Evolutionary conservation across 1,140 invertebrate genomes (phyloP).

Genomic region (Cyclina sinensis): DNA sequence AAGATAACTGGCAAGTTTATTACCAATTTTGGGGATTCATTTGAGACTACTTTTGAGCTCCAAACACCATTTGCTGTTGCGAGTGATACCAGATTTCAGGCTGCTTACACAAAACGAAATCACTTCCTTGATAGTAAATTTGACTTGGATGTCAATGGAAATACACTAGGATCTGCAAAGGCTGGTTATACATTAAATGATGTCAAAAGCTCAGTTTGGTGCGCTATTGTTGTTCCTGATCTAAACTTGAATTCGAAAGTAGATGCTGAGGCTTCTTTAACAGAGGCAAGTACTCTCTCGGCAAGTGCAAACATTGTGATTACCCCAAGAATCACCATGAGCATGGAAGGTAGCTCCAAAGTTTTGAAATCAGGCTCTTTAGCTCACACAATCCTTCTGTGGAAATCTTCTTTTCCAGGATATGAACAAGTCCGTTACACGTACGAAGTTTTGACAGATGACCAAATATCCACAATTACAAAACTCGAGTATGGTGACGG

Average conservation of each 20-base stretch:
- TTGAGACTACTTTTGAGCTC: conserved; percentile 19
- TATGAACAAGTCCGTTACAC: conserved; percentile 45
- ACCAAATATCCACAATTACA: conserved; percentile 15
- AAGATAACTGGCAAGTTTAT: conserved; percentile 1
- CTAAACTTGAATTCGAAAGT: background rate
- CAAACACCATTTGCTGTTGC: conserved; percentile 36
- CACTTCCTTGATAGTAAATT: conserved; percentile 4
- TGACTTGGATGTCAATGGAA: background rate
- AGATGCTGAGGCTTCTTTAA: background rate
- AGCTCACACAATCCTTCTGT: background rate
- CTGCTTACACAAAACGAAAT: background rate
- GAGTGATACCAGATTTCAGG: background rate
- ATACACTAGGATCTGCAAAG: background rate
- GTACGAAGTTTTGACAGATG: conserved; percentile 4
- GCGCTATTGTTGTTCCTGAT: background rate
- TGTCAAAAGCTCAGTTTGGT: background rate
- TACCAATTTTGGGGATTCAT: conserved; percentile 31
- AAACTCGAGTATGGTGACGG: conserved; percentile 26
- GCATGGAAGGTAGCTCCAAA: background rate
- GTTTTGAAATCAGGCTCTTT: background rate
- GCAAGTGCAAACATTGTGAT: background rate
- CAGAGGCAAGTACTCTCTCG: background rate
- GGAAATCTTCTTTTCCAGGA: conserved; percentile 49
- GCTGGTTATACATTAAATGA: background rate
- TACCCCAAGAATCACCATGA: background rate